Evolutionary conservation across 2,113 vertebrate species (phyloP).

Genomic region (Phylloscopus trochilus): DNA sequence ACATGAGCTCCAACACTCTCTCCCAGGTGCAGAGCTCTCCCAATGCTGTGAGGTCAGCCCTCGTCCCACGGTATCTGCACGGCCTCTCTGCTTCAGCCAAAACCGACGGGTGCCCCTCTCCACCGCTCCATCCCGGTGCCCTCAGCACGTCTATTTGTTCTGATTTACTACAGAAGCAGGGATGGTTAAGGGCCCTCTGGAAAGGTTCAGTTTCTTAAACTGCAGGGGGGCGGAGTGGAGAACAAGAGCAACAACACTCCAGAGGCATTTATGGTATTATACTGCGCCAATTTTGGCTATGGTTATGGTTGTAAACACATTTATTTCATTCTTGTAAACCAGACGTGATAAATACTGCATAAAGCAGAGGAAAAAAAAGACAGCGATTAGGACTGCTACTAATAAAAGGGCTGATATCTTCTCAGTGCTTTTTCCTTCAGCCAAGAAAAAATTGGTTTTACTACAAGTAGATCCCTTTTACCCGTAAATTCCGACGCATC

Average conservation of each 20-base stretch:
- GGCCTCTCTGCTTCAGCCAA: neutral
- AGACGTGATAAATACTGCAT: neutral
- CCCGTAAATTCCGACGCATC: neutral
- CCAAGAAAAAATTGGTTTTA: neutral
- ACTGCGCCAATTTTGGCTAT: neutral
- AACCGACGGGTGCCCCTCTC: neutral
- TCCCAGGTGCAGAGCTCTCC: neutral
- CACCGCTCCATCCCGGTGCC: neutral
- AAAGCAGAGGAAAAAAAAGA: neutral
- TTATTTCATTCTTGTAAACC: neutral
- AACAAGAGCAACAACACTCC: constrained; percentile 6
- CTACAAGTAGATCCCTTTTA: neutral
- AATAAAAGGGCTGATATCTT: neutral
- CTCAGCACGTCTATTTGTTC: neutral
- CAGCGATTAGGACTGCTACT: neutral
- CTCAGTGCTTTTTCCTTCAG: neutral
- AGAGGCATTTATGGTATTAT: neutral
- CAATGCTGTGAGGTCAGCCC: neutral
- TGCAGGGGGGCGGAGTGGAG: neutral
- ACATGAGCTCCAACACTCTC: neutral
- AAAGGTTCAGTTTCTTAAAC: constrained; percentile 30
- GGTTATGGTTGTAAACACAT: neutral
- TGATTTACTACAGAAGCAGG: neutral
- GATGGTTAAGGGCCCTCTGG: neutral
- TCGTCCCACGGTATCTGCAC: neutral